Evolutionary conservation across 2,797 vertebrate genomes (phyloP).

Genomic region (Podarcis siculus): DNA sequence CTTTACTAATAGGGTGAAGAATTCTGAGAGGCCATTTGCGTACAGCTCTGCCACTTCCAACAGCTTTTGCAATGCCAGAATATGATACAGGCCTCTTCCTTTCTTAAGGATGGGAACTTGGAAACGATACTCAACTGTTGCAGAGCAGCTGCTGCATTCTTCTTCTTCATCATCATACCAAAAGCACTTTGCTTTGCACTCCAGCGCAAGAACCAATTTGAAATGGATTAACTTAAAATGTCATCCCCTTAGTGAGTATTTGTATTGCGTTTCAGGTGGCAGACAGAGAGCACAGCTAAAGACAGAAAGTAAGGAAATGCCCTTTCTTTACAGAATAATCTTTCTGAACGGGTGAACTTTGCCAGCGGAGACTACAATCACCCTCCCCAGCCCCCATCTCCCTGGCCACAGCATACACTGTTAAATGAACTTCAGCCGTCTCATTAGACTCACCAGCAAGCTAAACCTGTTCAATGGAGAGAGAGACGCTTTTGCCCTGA

Average conservation of each 20-base stretch:
- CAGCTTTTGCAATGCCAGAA: not conserved
- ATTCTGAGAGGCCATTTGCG: not conserved
- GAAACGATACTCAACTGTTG: not conserved
- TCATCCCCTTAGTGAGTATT: conserved; percentile 35
- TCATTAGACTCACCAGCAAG: conserved; percentile 25
- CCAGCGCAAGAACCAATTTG: conserved; percentile 41
- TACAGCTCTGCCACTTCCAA: not conserved
- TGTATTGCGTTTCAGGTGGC: conserved; percentile 29
- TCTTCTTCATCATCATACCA: not conserved
- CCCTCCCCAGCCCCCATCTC: not conserved
- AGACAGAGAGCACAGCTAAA: conserved; percentile 35
- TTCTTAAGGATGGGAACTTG: not conserved
- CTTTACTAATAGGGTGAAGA: no score
- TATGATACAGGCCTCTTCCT: not conserved
- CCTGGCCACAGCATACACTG: accelerated
- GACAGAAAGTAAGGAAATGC: conserved; percentile 39
- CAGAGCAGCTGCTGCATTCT: not conserved
- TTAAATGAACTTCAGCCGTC: not conserved
- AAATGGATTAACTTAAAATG: conserved; percentile 54
- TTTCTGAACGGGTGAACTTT: conserved; percentile 9
- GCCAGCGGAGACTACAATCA: not conserved
- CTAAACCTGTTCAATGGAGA: conserved; percentile 14
- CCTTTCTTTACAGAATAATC: not conserved
- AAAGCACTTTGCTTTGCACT: conserved; percentile 1
- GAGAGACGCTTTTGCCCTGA: not conserved